Conservation (phyloP, 2,888 invertebrate species). For the Agrenia bidenticulata region DNA sequence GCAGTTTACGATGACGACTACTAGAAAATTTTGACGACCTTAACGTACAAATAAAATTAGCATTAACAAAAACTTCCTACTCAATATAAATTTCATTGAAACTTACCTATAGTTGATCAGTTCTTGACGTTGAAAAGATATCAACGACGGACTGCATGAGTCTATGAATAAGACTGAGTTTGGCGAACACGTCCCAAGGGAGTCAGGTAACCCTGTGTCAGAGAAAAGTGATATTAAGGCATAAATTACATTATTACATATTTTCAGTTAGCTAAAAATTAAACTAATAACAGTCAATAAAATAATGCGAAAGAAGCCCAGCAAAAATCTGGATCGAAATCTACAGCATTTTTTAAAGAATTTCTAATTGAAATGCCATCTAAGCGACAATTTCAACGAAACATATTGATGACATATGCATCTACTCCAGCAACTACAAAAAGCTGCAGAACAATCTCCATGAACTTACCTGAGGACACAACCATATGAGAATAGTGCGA, state of each 20-base stretch:
- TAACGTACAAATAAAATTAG: slow-evolving; percentile 56
- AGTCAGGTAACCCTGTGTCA: slow-evolving; percentile 53
- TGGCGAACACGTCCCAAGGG: slow-evolving; percentile 54
- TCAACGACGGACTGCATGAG: slow-evolving; percentile 81
- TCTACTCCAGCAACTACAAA: too few species aligned
- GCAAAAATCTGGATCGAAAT: too few species aligned
- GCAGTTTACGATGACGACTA: slow-evolving; percentile 95
- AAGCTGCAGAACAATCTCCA: too few species aligned
- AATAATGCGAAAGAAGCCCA: too few species aligned
- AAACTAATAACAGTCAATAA: slow-evolving; percentile 1
- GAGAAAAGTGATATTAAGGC: slow-evolving; percentile 20
- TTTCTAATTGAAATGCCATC: too few species aligned
- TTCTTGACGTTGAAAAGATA: slow-evolving; percentile 78
- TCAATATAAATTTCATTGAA: background rate
- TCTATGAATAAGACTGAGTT: slow-evolving; percentile 65
- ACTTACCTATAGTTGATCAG: slow-evolving; percentile 76
- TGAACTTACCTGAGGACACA: slow-evolving; percentile 41
- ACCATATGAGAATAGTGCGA: slow-evolving; percentile 38
- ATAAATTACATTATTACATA: background rate
- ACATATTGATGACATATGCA: too few species aligned
- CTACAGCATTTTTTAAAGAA: too few species aligned
- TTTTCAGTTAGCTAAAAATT: background rate
- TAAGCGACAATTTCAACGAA: too few species aligned
- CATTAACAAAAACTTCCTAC: slow-evolving; percentile 4
- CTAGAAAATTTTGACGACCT: slow-evolving; percentile 95